A percentile compares a stretch with the other conserved stretches of the same genome.
Conservation (phyloP, 2,113 vertebrate genomes). For the zebrafish (Danio rerio) region GRCz12tu NC_133185.1:34413001-34413500, state of each 20-base stretch:
- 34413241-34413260: not conserved
- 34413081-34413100: slow-evolving; percentile 22
- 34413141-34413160: slow-evolving; percentile 50
- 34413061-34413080: slow-evolving; percentile 24
- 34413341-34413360: slow-evolving; percentile 37
- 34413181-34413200: slow-evolving; percentile 44
- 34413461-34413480: not conserved
- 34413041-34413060: slow-evolving; percentile 10
- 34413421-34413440: not conserved
- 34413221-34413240: not conserved
- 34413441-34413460: not conserved
- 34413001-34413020: not conserved
- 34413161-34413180: slow-evolving; percentile 35
- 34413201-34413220: slow-evolving; percentile 51
- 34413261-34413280: slow-evolving; percentile 10
- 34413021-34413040: slow-evolving; percentile 21
- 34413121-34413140: slow-evolving; percentile 31
- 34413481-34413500: not conserved
- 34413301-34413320: slow-evolving; percentile 27
- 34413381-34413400: not conserved
- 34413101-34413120: slow-evolving; percentile 15
- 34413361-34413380: slow-evolving; percentile 19
- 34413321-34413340: slow-evolving; percentile 30
- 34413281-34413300: not conserved
- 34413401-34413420: not conserved